Percentiles rank a stretch among this genome's conserved stretches.
Evolutionary conservation across 2,888 invertebrate species (phyloP).

Genomic region (Idaea biselata): DNA sequence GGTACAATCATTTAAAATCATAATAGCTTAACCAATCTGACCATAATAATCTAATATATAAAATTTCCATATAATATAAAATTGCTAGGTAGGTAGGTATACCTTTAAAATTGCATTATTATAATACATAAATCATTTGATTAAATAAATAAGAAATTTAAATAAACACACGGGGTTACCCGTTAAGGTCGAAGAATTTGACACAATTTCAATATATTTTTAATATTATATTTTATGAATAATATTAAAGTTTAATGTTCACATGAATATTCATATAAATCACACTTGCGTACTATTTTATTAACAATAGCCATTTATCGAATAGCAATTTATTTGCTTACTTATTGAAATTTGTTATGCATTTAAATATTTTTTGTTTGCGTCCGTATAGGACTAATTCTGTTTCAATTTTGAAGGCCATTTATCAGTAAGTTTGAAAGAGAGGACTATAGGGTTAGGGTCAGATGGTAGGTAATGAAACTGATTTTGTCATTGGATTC

Average conservation of each 20-base stretch:
- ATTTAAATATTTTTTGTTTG: slow-evolving; percentile 58
- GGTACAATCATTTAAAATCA: not conserved
- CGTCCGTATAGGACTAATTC: slow-evolving; percentile 45
- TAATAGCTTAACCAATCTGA: not conserved
- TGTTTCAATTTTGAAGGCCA: slow-evolving; percentile 43
- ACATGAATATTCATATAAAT: slow-evolving; percentile 81
- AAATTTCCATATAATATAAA: not conserved
- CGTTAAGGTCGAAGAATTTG: slow-evolving; percentile 45
- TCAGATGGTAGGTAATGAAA: slow-evolving; percentile 53
- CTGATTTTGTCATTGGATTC: slow-evolving; percentile 65
- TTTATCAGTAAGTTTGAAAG: slow-evolving; percentile 44
- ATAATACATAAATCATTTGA: slow-evolving; percentile 11
- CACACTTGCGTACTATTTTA: slow-evolving; percentile 54
- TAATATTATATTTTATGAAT: slow-evolving; percentile 40
- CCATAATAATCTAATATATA: not conserved
- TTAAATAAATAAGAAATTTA: slow-evolving; percentile 30
- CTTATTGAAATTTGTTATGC: slow-evolving; percentile 78
- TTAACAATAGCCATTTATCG: slow-evolving; percentile 73
- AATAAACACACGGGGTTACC: slow-evolving; percentile 34
- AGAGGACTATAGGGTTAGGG: slow-evolving; percentile 42
- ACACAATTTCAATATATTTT: slow-evolving; percentile 49
- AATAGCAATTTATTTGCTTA: slow-evolving; percentile 76
- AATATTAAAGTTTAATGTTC: slow-evolving; percentile 57
- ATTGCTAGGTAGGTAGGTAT: too few species aligned
- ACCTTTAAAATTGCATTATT: not conserved